Percentiles rank a stretch among this genome's conserved stretches.
phyloP scores from a whole-genome alignment of 2,113 vertebrate genomes.

The Ginglymostoma cirratum region DNA sequence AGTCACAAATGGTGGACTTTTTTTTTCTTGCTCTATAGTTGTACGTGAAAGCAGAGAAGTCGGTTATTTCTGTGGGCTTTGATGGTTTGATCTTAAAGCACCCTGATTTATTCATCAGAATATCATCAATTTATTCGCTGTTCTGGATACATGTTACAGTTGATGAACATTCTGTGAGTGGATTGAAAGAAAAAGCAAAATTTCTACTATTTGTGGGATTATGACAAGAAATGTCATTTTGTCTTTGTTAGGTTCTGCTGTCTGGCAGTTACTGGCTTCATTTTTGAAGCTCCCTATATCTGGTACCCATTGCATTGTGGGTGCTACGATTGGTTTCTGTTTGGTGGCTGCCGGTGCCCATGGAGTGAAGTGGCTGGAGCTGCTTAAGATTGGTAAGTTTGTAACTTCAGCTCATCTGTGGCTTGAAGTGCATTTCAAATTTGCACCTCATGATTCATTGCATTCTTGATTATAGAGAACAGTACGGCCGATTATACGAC shows the following conservation, averaged over 20 bases:
- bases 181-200: background rate
- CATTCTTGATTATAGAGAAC: no score
- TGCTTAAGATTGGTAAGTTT: conserved; percentile 81
- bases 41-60: background rate
- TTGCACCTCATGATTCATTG: no score
- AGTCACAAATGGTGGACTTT: conserved; percentile 47
- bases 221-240: background rate
- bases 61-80: background rate
- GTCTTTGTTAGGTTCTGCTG: conserved; percentile 72
- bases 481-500: background rate
- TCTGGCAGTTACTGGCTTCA: conserved; percentile 86
- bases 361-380: conserved; percentile 80
- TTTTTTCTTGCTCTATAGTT: background rate
- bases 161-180: background rate
- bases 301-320: conserved; percentile 94
- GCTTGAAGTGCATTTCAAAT: background rate
- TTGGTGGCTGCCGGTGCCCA: conserved; percentile 77
- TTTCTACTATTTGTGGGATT: background rate
- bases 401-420: background rate
- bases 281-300: conserved; percentile 96
- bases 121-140: background rate
- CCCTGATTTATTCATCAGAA: background rate
- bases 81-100: background rate
- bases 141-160: background rate
- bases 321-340: conserved; percentile 88